Evolutionary conservation across 1,140 invertebrate species (phyloP), one percentile per base, ranked within the genome.

Genomic region (Caenorhabditis inopinata): DNA sequence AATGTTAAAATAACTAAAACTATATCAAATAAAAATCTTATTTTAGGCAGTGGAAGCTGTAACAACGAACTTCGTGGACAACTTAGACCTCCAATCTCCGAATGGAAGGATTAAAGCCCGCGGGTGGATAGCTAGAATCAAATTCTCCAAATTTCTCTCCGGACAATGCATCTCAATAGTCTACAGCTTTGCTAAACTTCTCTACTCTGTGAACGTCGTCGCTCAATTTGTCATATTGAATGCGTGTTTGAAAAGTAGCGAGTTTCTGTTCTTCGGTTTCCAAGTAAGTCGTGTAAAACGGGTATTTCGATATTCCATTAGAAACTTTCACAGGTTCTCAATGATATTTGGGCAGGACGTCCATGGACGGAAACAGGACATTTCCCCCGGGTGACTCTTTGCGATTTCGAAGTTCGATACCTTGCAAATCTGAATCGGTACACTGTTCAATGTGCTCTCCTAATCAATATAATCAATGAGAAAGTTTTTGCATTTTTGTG

Each of bases 171-270:
- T 91, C 6, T 89, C 89, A 0, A 87, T 88, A 2, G 85, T 91
- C n/a, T 91, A 91, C 83, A 85, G 91, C 42, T 86, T 90, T 45
- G 89, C 90, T 29, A 88, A 88, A 80, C 32, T 89, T 14, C 85
- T 79, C 32, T 88, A 88, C 76, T 84, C 96, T 85, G 90, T 93
- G 89, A 97, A 97, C 91, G 94, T 97, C 87, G 92, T 97, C 89
- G 94, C 95, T 90, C 95, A 97, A 92, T 96, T 97, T 93, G 96
- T 96, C 91, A 91, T 97, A 89, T 95, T 97, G 93, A 95, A 97
- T 90, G 92, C 93, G 78, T 96, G 97, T 91, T 95, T 97, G 88
- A 91, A 86, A 91, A 95, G 96, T 89, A 94, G 95, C 51, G 95
- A 95, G 87, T 85, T 87, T 47, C 91, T 97, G 87, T 95, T 93